Base-by-base conservation (phyloP, 2,797 vertebrate genomes). In the Lemur catta region DNA sequence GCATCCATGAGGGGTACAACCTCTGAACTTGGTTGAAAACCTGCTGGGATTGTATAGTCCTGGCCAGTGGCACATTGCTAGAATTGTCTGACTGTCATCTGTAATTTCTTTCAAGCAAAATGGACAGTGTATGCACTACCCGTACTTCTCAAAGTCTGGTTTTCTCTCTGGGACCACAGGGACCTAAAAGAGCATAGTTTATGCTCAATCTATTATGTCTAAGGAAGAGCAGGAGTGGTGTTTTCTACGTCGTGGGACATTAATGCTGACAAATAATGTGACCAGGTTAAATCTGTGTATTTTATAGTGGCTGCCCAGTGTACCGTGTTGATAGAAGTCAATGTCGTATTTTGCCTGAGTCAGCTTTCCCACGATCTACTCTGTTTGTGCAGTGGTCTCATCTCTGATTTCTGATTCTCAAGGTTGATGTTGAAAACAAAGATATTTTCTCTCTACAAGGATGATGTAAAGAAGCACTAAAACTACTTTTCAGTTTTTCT, bases 171-270 rank as follows among this genome's bases (percentile, higher is more conserved):
- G 55, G 28, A 20, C 71, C 46, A 2, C 89, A 28, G 6, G 55
- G 94, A 86, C 78, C 57, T 92, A 20, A 75, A 65, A 85, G 30
- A 97, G 28, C 46, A 24, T 79, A 69, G 93, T 86, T 92, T 92
- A 91, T 90, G 57, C 52, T 93, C 84, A 57, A 74, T 97, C 93
- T 94, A 75, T 94, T 89, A 61, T 91, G 63, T 84, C 72, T 92
- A 50, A 35, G 80, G 38, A 92, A 57, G 35, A 81, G 38, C 20
- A 78, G 61, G 90, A 69, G 76, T 81, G 50, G 90, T 96, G 1
- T 87, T 96, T 94, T 84, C 88, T 91, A 48, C 4, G 41, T 86
- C 50, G 33, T 96, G 74, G 74, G 85, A 95, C 33, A 74, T 24
- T 86, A 65, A 48, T 17, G 75, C 80, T 93, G 87, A 95, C 61